These are phyloP conservation scores for Plestiodon gilberti DNA, from an alignment of 2,113 vertebrate genomes.

Conservation along the genomic window DNA sequence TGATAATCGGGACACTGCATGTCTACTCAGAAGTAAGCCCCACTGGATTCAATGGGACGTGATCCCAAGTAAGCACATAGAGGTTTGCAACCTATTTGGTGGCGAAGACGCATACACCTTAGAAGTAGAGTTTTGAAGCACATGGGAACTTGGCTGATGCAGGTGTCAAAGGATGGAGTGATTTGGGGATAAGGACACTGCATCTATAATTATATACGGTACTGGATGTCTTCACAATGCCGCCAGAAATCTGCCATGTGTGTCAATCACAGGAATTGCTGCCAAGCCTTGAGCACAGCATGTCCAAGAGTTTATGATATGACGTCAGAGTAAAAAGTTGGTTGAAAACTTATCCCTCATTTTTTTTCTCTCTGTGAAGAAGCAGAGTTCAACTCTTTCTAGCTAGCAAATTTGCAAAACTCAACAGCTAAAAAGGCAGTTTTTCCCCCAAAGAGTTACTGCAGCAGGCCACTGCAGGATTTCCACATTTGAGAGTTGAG, in stretches of 20 bases:
- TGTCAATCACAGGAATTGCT: constrained; percentile 1
- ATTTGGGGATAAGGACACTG: constrained; percentile 11
- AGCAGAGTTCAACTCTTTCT: constrained; percentile 9
- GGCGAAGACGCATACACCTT: not conserved
- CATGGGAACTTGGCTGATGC: not conserved
- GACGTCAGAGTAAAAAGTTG: constrained; percentile 21
- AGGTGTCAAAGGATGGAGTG: not conserved
- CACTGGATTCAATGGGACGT: no score
- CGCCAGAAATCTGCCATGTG: constrained; percentile 49
- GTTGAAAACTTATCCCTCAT: not conserved
- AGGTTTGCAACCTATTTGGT: not conserved
- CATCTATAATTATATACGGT: not conserved
- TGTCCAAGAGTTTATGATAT: constrained; percentile 25
- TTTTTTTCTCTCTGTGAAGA: constrained; percentile 10
- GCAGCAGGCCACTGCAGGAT: not conserved
- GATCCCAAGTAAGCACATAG: no score
- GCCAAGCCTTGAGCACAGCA: constrained; percentile 22
- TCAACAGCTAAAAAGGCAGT: not conserved
- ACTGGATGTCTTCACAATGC: constrained; percentile 22
- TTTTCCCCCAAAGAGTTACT: not conserved
- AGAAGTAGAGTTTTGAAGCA: constrained; percentile 6
- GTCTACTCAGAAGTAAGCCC: no score
- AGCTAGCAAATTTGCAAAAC: not conserved
- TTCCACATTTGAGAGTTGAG: not conserved
- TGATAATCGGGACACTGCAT: no score